Evolutionary conservation across 2,888 invertebrate genomes (phyloP).

Genomic region (Zygaena filipendulae): DNA sequence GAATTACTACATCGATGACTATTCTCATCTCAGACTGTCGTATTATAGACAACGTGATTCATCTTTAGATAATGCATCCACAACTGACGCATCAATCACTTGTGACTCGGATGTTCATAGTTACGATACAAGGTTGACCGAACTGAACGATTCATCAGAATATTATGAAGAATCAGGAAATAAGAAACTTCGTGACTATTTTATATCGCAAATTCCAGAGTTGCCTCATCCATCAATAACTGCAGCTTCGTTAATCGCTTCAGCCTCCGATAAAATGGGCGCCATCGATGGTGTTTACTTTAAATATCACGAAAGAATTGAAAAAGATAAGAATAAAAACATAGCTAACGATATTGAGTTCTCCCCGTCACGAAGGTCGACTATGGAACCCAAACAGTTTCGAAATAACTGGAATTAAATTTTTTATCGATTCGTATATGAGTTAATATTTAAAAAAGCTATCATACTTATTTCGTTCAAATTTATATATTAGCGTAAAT

Average conservation of each 20-base stretch:
- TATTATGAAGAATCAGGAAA: constrained; percentile 18
- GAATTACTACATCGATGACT: no score
- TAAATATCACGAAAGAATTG: constrained; percentile 29
- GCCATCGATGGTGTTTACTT: constrained; percentile 23
- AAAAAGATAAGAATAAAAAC: constrained; percentile 19
- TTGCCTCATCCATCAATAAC: constrained; percentile 32
- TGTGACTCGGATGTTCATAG: no score
- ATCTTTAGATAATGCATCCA: constrained; percentile 5
- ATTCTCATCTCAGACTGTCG: constrained; percentile 38
- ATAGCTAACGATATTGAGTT: constrained; percentile 22
- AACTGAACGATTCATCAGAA: constrained; percentile 14
- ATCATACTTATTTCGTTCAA: no score
- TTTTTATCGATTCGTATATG: no score
- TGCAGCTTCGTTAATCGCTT: constrained; percentile 32
- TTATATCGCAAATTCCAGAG: constrained; percentile 34
- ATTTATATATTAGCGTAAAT: no score
- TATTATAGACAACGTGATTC: constrained; percentile 37
- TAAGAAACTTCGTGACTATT: constrained; percentile 25
- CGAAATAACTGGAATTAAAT: no score
- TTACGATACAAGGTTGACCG: constrained; percentile 12
- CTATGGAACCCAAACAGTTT: constrained; percentile 24
- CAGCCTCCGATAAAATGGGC: constrained; percentile 27
- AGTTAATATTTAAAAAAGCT: no score
- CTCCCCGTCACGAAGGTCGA: constrained; percentile 31
- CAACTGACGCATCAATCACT: constrained; percentile 4